These are phyloP conservation scores for Lordiphosa stackelbergi DNA, from an alignment of 1,140 invertebrate species.

Conservation along the genomic window DNA sequence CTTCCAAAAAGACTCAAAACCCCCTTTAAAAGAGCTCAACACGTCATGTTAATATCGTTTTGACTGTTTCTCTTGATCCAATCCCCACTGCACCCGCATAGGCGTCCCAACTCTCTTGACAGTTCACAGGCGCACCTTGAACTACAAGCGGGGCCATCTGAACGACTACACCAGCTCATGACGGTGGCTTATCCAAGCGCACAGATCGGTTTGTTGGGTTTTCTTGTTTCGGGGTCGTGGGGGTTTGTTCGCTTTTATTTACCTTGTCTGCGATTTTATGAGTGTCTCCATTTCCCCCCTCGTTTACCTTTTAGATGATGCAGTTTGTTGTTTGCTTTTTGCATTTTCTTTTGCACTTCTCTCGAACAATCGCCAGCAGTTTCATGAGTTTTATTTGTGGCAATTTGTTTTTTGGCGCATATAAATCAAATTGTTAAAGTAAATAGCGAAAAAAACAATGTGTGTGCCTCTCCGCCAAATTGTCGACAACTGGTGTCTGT, in stretches of 20 bases:
- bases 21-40: no score
- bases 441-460: constrained; percentile 21
- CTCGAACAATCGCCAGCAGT: constrained; percentile 11
- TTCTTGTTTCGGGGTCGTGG: constrained; percentile 29
- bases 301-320: constrained; percentile 33
- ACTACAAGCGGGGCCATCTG: constrained; percentile 41
- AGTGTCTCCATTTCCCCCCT: constrained; percentile 8
- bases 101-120: constrained; percentile 10
- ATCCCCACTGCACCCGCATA: constrained; percentile 36
- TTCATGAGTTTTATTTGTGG: constrained; percentile 56
- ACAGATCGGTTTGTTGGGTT: constrained; percentile 45
- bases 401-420: constrained; percentile 39
- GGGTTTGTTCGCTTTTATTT: constrained; percentile 44
- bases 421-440: constrained; percentile 57
- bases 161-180: constrained; percentile 3
- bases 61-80: background rate
- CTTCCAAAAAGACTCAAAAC: no score
- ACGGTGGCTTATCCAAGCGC: constrained; percentile 46
- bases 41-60: no score
- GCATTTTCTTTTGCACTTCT: constrained; percentile 13
- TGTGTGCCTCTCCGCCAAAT: constrained; percentile 9
- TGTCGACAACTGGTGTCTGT: constrained; percentile 34
- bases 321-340: constrained; percentile 34
- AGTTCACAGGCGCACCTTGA: constrained; percentile 53
- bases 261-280: constrained; percentile 60